Conservation (phyloP, 2,888 invertebrate genomes). For the Lamproptera curius region DNA sequence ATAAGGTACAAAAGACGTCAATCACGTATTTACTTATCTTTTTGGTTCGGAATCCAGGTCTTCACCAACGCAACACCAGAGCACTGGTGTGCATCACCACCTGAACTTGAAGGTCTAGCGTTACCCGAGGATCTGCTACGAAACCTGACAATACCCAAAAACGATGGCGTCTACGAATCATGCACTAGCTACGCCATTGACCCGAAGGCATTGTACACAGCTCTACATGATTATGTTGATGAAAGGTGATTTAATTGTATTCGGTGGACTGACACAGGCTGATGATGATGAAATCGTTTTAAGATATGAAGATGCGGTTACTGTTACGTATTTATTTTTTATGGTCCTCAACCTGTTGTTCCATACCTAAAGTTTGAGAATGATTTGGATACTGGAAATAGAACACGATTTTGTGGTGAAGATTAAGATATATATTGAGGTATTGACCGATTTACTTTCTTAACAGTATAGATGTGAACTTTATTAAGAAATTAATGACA, state of each 20-base stretch:
- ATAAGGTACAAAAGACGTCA: background rate
- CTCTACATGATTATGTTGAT: conserved; percentile 44
- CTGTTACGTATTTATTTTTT: too few relatives aligned
- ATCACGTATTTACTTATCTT: background rate
- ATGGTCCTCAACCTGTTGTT: too few relatives aligned
- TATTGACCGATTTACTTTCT: too few relatives aligned
- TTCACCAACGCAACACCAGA: conserved; percentile 84
- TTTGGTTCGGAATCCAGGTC: conserved; percentile 63
- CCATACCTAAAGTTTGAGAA: too few relatives aligned
- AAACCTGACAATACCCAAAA: conserved; percentile 72
- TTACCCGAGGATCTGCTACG: conserved; percentile 69
- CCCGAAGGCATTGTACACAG: conserved; percentile 41
- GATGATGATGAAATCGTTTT: too few relatives aligned
- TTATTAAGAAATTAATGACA: too few relatives aligned
- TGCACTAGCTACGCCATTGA: conserved; percentile 77
- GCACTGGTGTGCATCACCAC: conserved; percentile 81
- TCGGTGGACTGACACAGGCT: too few relatives aligned
- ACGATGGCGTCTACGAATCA: conserved; percentile 62
- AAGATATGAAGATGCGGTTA: too few relatives aligned
- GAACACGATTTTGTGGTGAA: too few relatives aligned
- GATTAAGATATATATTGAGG: too few relatives aligned
- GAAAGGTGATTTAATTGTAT: conserved; percentile 53
- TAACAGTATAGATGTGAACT: too few relatives aligned
- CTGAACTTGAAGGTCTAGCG: conserved; percentile 66
- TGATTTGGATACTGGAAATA: too few relatives aligned